phyloP scores from a whole-genome alignment of 2,113 vertebrate genomes.

The Theristicus caerulescens region DNA sequence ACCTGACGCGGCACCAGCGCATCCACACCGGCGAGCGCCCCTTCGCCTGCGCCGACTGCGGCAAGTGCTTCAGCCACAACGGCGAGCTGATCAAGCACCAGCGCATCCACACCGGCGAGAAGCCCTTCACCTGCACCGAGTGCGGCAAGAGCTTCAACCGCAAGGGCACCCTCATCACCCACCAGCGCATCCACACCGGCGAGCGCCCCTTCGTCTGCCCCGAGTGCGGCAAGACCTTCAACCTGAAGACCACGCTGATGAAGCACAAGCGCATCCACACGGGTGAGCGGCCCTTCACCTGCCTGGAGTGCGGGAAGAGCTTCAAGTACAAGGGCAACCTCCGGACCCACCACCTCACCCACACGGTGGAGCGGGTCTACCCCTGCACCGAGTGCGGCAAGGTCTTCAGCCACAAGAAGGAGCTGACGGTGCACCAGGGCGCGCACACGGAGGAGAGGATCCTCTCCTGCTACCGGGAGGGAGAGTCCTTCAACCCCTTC shows the following conservation, averaged over 20 bases:
- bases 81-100: constrained; percentile 66
- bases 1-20: constrained; percentile 26
- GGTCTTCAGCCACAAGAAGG: constrained; percentile 68
- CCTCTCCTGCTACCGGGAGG: neutral
- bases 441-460: neutral
- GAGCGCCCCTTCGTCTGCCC: constrained; percentile 70
- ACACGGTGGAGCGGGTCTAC: constrained; percentile 66
- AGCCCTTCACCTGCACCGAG: constrained; percentile 63
- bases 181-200: constrained; percentile 74
- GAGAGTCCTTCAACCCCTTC: neutral
- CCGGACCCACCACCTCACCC: constrained; percentile 71
- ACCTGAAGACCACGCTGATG: constrained; percentile 71
- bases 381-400: constrained; percentile 65
- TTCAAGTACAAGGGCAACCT: constrained; percentile 77
- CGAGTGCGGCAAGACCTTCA: constrained; percentile 73
- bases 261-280: constrained; percentile 74
- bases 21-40: constrained; percentile 56
- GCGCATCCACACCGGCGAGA: constrained; percentile 62
- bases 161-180: constrained; percentile 71
- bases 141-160: constrained; percentile 76
- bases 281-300: constrained; percentile 71
- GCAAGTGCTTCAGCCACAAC: constrained; percentile 74
- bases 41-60: constrained; percentile 68
- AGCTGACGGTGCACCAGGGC: constrained; percentile 65
- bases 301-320: constrained; percentile 74